Conservation (phyloP, 2,797 vertebrate genomes). For the Pantherophis vulpinus region DNA sequence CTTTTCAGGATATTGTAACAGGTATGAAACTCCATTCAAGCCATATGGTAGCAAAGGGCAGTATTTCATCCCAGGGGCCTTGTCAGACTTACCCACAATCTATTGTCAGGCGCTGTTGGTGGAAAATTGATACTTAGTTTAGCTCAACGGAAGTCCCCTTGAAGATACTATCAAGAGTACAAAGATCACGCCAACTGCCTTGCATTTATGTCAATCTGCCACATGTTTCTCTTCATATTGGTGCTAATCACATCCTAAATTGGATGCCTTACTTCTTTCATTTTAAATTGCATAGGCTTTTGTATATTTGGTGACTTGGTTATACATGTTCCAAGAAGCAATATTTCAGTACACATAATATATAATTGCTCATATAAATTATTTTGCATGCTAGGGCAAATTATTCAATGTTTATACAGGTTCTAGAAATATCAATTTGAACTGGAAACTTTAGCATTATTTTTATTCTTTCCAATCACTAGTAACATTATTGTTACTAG, state of each 20-base stretch:
- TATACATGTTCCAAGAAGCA: not conserved
- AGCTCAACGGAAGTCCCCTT: conserved; percentile 55
- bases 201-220: conserved; percentile 37
- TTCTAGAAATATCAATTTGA: not conserved
- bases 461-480: not conserved
- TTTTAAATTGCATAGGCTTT: not conserved
- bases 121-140: conserved; percentile 75
- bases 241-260: not conserved
- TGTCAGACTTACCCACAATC: conserved; percentile 75
- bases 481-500: not conserved
- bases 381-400: not conserved
- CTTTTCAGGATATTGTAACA: conserved; percentile 61
- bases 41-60: conserved; percentile 70
- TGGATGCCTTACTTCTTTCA: not conserved
- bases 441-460: not conserved
- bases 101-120: conserved; percentile 69
- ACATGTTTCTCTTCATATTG: conserved; percentile 14
- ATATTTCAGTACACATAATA: rapidly evolving
- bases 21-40: conserved; percentile 62
- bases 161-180: conserved; percentile 55
- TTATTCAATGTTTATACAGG: not conserved
- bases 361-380: not conserved
- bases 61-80: conserved; percentile 66
- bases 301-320: not conserved
- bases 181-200: conserved; percentile 26